Percentiles rank a stretch among this genome's conserved stretches.
These are phyloP conservation scores for Tigriopus californicus DNA, from an alignment of 2,888 invertebrate species.

Conservation along the genomic window DNA sequence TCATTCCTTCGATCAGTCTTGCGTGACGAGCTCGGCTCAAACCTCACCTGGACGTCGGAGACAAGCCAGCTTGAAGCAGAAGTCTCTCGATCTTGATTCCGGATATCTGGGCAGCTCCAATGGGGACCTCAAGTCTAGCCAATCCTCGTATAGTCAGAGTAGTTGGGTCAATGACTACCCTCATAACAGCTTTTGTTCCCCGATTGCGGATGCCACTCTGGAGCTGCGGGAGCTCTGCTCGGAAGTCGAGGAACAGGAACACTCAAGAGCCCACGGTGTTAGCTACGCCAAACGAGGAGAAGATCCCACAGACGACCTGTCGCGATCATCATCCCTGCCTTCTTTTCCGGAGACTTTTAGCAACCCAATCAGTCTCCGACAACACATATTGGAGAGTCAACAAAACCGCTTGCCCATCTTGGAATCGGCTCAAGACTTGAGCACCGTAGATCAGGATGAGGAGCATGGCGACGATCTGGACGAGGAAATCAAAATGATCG, in stretches of 20 bases:
- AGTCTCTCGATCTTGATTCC: slow-evolving; percentile 9
- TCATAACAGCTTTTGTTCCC: neutral
- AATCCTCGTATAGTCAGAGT: too few species aligned
- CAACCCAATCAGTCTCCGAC: neutral
- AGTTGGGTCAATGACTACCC: neutral
- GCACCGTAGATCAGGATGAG: neutral
- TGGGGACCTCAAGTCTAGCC: too few species aligned
- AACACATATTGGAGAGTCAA: neutral
- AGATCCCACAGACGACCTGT: neutral
- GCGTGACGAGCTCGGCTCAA: neutral
- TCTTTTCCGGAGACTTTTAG: slow-evolving; percentile 5
- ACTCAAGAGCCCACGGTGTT: too few species aligned
- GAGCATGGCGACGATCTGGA: slow-evolving; percentile 3
- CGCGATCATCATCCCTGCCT: neutral
- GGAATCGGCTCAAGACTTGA: neutral
- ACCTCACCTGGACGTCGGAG: neutral
- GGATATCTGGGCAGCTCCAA: slow-evolving; percentile 2
- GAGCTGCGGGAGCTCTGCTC: neutral
- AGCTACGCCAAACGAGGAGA: too few species aligned
- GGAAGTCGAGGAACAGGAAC: neutral
- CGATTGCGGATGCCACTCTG: neutral
- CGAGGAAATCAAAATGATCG: slow-evolving; percentile 13
- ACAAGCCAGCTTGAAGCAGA: neutral
- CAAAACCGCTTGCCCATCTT: neutral
- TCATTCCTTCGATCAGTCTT: neutral